Evolutionary conservation across 2,888 invertebrate species (phyloP), one percentile per base, ranked within the genome.

Genomic region (Cheiracanthium punctorium): DNA sequence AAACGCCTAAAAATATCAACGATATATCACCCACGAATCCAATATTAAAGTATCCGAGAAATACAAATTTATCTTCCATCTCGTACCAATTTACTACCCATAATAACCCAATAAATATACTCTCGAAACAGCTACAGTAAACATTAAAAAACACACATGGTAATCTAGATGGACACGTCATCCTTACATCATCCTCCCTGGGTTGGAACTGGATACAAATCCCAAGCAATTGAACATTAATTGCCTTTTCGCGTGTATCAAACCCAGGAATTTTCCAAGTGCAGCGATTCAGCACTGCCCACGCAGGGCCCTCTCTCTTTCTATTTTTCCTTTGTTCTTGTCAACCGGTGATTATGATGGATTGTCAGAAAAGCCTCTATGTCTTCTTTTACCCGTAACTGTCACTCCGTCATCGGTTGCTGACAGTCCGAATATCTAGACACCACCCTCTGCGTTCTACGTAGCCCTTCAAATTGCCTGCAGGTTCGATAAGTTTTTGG

Each of bases 291-390:
- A 4, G 4, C 24, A 24, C 58, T 58, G 32, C 82, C 82, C 79
- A 79, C 79, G 79, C 73, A 74, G 48, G 24, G 20, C 8, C n/a
- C 30, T 12, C 24, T 20, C 10, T 29, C 28, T 17, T 32, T 48
- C 52, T 24, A 71, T 69, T 70, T 58, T 80, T 24, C 84, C 65
- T 75, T 86, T 85, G 84, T 85, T 84, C 82, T 75, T 81, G 76
- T 72, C 82, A 82, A 71, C 43, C 24, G 65, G 37, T 80, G 85
- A 86, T 76, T 70, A 80, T 80, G 85, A 86, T 86, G 85, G 85
- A 86, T 86, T 64, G 75, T 64, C 70, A 17, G 80, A 65, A 71
- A 43, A 65, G 71, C 71, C 75, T 80, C 75, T 76, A 65, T 48
- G 74, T 80, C 84, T 85, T 85, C 84, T 52, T 74, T 77, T 71